Conservation (phyloP, 2,113 vertebrate genomes). For the Cottus gobio region DNA sequence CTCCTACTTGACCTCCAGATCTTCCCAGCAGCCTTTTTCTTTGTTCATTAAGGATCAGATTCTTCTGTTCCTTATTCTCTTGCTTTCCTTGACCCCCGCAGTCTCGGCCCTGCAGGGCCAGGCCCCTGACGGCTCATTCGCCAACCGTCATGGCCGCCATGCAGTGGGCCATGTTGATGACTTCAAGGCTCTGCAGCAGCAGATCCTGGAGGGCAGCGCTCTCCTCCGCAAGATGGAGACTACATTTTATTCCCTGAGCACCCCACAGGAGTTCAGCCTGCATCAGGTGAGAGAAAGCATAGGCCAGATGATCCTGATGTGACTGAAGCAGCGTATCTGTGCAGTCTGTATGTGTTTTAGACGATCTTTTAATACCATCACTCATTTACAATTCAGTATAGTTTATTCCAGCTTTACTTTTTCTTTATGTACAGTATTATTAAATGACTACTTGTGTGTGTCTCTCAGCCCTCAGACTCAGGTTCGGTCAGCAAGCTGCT, state of each 20-base stretch:
- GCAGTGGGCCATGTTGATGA: slow-evolving; percentile 82
- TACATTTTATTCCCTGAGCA: slow-evolving; percentile 45
- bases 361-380: not conserved
- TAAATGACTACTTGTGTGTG: not conserved
- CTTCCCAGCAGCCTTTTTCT: not conserved
- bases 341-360: not conserved
- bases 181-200: slow-evolving; percentile 86
- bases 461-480: slow-evolving; percentile 70
- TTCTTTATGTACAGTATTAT: not conserved
- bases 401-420: not conserved
- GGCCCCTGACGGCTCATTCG: slow-evolving; percentile 47
- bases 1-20: not conserved
- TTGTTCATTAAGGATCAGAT: not conserved
- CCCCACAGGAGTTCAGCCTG: slow-evolving; percentile 49
- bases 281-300: slow-evolving; percentile 70
- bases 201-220: slow-evolving; percentile 82
- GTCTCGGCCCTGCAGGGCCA: slow-evolving; percentile 50
- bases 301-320: not conserved
- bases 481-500: slow-evolving; percentile 71
- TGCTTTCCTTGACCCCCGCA: not conserved
- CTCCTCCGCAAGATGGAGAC: slow-evolving; percentile 83
- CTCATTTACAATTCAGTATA: not conserved
- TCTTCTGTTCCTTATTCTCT: not conserved
- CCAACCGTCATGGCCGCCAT: slow-evolving; percentile 76
- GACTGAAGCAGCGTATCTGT: not conserved